Evolutionary conservation across 2,113 vertebrate genomes (phyloP), one percentile per base, ranked within the genome.

Genomic region (Eudyptes chrysolophus): DNA sequence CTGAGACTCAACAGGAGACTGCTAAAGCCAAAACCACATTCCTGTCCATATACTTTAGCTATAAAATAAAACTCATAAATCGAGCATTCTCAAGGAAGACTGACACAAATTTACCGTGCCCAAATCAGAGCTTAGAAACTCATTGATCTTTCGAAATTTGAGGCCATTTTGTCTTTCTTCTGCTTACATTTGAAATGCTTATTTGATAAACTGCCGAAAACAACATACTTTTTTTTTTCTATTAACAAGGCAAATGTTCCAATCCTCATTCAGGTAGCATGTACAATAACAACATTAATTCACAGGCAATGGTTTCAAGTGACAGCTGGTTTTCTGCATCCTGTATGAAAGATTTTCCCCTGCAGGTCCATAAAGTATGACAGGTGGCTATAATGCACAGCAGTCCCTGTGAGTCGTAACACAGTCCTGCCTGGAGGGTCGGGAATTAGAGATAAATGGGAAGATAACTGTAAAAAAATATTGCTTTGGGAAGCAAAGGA

Each of bases 391-490:
- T 61, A 84, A n/a, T 1, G 58, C 69, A 89, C 69, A 92, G 71
- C 75, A 94, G 82, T 72, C 79, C 84, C 75, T 92, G 4, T 80
- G 87, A 78, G 57, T 19, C 12, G 5, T 54, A 71, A 76, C 82
- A 77, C 87, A 89, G 65, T 52, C 96, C 84, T 94, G 94, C 88
- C 93, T 66, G 38, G 16, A 95, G 82, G 88, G 87, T 77, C 3
- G 5, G 51, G 84, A 76, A 79, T 78, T 74, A 38, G 34, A 89
- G 95, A 97, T 16, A 81, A 97, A 98, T 54, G 75, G 77, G 75
- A 76, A 77, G 57, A 89, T 89, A 94, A 51, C 29, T 65, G 86
- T 58, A 89, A 93, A 96, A 92, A 96, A 95, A 94, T 76, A 95
- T 49, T 30, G 24, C 97, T 93, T 92, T 76, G 87, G 84, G 82